Evolutionary conservation across 2,113 vertebrate genomes (phyloP).

Genomic region (Clinocottus analis): DNA sequence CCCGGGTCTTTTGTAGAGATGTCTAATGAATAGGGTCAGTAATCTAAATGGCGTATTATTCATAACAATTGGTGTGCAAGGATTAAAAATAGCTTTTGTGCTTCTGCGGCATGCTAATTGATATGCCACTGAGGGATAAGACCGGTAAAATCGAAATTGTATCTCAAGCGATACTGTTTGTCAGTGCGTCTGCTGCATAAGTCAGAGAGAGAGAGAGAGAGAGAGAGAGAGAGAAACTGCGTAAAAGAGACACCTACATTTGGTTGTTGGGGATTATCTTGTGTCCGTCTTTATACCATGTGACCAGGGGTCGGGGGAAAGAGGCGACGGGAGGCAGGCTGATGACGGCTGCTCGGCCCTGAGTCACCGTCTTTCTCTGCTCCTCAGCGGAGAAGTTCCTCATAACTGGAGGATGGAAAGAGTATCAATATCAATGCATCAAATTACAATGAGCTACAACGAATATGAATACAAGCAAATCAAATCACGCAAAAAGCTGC

Average conservation of each 20-base stretch:
- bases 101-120: constrained; percentile 49
- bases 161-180: constrained; percentile 28
- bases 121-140: constrained; percentile 36
- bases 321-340: constrained; percentile 84
- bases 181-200: not conserved
- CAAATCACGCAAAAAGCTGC: not conserved
- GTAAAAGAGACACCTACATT: constrained; percentile 89
- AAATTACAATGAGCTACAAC: not conserved
- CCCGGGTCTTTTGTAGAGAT: constrained; percentile 34
- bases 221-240: not conserved
- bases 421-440: not conserved
- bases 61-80: constrained; percentile 39
- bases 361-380: constrained; percentile 83
- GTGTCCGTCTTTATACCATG: constrained; percentile 95
- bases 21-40: constrained; percentile 60
- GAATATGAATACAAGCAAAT: not conserved
- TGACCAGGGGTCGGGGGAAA: constrained; percentile 89
- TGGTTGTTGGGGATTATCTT: constrained; percentile 93
- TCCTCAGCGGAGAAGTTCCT: constrained; percentile 85
- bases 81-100: constrained; percentile 45
- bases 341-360: constrained; percentile 89
- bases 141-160: constrained; percentile 38
- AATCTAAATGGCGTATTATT: constrained; percentile 65
- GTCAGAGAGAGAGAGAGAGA: not conserved
- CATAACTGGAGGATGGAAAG: constrained; percentile 83